phyloP scores from a whole-genome alignment of 2,113 vertebrate genomes.

The Gila orcuttii region DNA sequence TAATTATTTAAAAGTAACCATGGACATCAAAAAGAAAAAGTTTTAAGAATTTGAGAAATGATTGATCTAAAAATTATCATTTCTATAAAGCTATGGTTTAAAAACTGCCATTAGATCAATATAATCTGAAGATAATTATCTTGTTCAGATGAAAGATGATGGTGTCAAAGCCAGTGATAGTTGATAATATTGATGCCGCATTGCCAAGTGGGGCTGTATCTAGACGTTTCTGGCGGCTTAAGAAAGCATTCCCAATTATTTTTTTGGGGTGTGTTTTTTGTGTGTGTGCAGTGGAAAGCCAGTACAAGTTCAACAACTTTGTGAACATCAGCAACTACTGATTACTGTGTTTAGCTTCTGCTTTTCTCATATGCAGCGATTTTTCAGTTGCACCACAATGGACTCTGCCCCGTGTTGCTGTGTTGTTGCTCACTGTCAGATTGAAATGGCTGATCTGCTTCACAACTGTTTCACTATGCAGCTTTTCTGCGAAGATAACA shows the following conservation, averaged over 20 bases:
- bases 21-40: background rate
- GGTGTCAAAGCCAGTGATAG: background rate
- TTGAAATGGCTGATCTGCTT: constrained; percentile 28
- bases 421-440: constrained; percentile 24
- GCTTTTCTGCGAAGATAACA: constrained; percentile 34
- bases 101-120: background rate
- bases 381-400: background rate
- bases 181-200: background rate
- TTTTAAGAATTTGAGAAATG: background rate
- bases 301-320: constrained; percentile 11
- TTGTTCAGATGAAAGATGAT: background rate
- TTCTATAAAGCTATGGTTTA: background rate
- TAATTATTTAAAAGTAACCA: background rate
- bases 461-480: constrained; percentile 30
- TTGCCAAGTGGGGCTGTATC: background rate
- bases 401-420: background rate
- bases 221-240: background rate
- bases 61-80: background rate
- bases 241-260: background rate
- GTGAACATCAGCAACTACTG: constrained; percentile 30
- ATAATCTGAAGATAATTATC: background rate
- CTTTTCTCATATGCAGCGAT: constrained; percentile 9
- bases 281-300: background rate
- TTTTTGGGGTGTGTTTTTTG: background rate
- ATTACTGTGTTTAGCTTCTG: constrained; percentile 10